Base-by-base conservation (phyloP, 2,797 vertebrate species). In the Bufotes viridis region DNA sequence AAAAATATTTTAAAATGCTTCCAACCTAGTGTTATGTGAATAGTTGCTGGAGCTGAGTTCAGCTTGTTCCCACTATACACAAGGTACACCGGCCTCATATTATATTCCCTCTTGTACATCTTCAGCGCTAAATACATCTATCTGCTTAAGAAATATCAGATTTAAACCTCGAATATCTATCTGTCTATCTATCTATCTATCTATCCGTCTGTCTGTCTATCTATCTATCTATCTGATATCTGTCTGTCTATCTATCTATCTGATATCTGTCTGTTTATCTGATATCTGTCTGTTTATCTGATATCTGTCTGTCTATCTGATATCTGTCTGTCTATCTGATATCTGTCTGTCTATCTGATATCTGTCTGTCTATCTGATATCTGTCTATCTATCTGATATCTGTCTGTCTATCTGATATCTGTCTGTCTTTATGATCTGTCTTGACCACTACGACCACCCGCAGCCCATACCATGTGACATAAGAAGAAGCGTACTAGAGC, bases 401-500 rank as follows among this genome's bases (percentile, higher is more conserved):
- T 67, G 18, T 9, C n/a, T 58, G 58, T 79, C 13, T 9, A 57
- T 49, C 34, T 49, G n/a, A n/a, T n/a, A 13, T 75, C 9, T 51
- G 3, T 14, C 53, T 18, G 15, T 60, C 24, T 61, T 10, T 34
- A 42, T 2, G 42, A 42, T 42, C 42, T 42, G 42, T 5, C 42
- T 42, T 42, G 42, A 42, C 5, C 42, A 42, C n/a, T n/a, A n/a
- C 42, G 42, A 42, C 49, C 51, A n/a, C 12, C 49, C 20, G 1
- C 75, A 34, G 67, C 2, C 26, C 67, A 70, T 18, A 72, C 29
- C 29, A 76, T 18, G 13, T 24, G 75, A 78, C 72, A 75, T 20
- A 95, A 94, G 95, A 95, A 96, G 94, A 93, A 96, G 95, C 96
- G 96, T 94, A 95, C 94, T 92, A 95, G 94, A 95, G 91, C 89